These are phyloP conservation scores for Onychostoma macrolepis DNA, from an alignment of 2,113 vertebrate species.

Conservation along the genomic window DNA sequence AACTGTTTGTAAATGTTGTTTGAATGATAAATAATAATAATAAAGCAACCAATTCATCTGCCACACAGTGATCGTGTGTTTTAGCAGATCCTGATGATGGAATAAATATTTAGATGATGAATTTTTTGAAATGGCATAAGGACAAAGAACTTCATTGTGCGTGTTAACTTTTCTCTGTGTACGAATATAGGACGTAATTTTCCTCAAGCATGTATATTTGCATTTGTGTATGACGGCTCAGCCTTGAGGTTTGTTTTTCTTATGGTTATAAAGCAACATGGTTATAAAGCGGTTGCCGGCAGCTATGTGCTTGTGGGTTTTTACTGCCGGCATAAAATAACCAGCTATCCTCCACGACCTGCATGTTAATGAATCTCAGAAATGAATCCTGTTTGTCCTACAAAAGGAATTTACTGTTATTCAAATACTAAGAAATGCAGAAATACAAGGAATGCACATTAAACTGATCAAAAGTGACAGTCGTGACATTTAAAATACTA, in stretches of 20 bases:
- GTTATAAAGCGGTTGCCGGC: not conserved
- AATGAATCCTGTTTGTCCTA: conserved; percentile 2
- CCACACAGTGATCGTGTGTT: not conserved
- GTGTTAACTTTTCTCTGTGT: not conserved
- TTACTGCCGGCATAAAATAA: not conserved
- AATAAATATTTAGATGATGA: not conserved
- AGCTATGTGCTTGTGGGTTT: conserved; percentile 17
- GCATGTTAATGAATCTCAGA: conserved; percentile 5
- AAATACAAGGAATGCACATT: not conserved
- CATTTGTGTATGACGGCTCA: not conserved
- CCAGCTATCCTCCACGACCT: not conserved
- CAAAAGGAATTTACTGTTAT: not conserved
- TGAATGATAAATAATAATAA: too few relatives aligned
- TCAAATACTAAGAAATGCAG: not conserved
- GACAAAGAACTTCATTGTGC: not conserved
- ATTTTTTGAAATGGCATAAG: not conserved
- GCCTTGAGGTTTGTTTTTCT: conserved; percentile 17
- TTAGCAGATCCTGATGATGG: not conserved
- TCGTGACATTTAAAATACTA: not conserved
- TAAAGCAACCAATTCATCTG: not conserved
- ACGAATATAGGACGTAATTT: not conserved
- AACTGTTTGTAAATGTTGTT: too few relatives aligned
- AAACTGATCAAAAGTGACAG: not conserved
- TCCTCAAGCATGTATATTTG: not conserved
- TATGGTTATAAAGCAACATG: not conserved